Evolutionary conservation across 37 sponge, comb jelly and placozoan genomes (phyloP).

Genomic region (Haliclona indistincta): DNA sequence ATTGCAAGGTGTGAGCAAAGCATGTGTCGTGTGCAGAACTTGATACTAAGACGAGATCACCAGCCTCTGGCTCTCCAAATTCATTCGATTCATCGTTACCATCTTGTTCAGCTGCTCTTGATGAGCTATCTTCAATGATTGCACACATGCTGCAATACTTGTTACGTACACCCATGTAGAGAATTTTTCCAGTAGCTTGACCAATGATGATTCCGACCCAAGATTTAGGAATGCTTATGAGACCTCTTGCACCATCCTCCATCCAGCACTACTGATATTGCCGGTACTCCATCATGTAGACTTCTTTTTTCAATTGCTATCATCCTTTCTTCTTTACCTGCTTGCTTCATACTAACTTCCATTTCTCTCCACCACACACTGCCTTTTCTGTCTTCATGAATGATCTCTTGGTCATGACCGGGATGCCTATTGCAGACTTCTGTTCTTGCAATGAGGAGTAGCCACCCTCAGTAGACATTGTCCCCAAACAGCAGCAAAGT

Average conservation of each 20-base stretch:
- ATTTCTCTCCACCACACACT: constrained; percentile 4
- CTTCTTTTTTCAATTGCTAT: not conserved
- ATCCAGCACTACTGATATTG: not conserved
- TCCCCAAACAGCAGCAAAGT: constrained; percentile 51
- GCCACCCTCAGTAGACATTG: constrained; percentile 55
- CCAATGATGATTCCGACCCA: constrained; percentile 8
- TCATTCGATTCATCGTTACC: too few relatives aligned
- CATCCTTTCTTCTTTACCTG: constrained; percentile 7
- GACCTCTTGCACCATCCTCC: constrained; percentile 17
- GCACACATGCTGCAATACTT: not conserved
- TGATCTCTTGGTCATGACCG: constrained; percentile 36
- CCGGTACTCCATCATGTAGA: not conserved
- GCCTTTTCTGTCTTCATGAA: too few relatives aligned
- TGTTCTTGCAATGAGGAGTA: constrained; percentile 14
- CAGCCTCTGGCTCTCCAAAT: too few relatives aligned
- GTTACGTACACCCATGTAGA: not conserved
- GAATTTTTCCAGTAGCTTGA: not conserved
- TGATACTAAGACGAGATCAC: too few relatives aligned
- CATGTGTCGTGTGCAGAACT: too few relatives aligned
- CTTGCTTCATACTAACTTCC: not conserved
- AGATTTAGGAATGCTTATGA: constrained; percentile 20
- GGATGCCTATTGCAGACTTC: constrained; percentile 22
- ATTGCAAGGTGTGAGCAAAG: too few relatives aligned
- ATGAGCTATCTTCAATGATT: too few relatives aligned
- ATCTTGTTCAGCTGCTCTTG: too few relatives aligned